Percentiles rank a stretch among this genome's conserved stretches.
phyloP scores from a whole-genome alignment of 2,113 vertebrate species.

The Lynx canadensis region DNA sequence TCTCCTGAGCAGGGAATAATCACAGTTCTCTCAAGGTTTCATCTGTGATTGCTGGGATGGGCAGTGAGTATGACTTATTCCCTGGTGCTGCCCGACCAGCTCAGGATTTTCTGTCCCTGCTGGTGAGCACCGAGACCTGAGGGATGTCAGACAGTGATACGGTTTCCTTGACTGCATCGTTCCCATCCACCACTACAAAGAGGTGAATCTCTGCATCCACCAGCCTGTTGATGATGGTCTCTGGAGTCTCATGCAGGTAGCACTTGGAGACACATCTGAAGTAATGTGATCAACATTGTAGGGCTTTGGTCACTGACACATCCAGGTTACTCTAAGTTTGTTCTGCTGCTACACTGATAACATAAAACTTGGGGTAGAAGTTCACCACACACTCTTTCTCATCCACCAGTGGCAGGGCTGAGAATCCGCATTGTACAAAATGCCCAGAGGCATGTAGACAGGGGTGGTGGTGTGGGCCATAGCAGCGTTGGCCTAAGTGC shows the following conservation, averaged over 20 bases:
- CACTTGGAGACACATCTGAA: constrained; percentile 97
- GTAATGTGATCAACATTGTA: constrained; percentile 93
- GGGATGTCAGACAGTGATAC: constrained; percentile 96
- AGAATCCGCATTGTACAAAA: constrained; percentile 96
- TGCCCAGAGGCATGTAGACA: constrained; percentile 92
- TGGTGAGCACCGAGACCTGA: constrained; percentile 92
- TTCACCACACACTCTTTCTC: constrained; percentile 94
- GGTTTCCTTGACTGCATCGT: constrained; percentile 94
- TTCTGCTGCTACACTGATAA: constrained; percentile 96
- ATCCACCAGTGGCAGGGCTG: constrained; percentile 93
- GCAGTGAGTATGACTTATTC: not conserved
- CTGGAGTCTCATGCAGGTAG: constrained; percentile 91
- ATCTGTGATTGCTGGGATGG: not conserved
- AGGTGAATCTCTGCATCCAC: constrained; percentile 97
- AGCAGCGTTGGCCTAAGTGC: constrained; percentile 94
- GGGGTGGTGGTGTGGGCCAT: constrained; percentile 92
- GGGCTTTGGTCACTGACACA: constrained; percentile 94
- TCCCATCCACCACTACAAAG: constrained; percentile 94
- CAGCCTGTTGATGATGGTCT: constrained; percentile 94
- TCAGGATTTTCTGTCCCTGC: constrained; percentile 79
- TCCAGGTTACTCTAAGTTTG: constrained; percentile 98
- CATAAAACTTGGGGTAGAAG: constrained; percentile 97
- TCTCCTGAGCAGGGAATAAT: not conserved
- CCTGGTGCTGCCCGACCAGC: not conserved
- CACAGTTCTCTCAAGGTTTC: not conserved